Percentiles rank a stretch among this genome's conserved stretches.
These are phyloP conservation scores for Probosciger aterrimus DNA, from an alignment of 2,113 vertebrate genomes.

Conservation along the genomic window DNA sequence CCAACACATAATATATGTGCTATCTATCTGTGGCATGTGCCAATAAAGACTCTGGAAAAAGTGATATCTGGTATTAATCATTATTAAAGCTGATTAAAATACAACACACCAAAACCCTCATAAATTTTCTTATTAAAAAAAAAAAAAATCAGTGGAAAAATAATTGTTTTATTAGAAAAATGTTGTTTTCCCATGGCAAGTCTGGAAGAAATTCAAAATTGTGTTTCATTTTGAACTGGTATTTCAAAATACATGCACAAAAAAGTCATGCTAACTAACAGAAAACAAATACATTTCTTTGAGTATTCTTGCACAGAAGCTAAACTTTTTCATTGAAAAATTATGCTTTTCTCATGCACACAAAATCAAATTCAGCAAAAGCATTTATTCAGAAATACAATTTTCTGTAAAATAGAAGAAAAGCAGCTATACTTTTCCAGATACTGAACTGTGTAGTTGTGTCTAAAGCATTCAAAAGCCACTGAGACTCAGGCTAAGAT, in stretches of 20 bases:
- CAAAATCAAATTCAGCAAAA: background rate
- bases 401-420: background rate
- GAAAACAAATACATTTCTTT: background rate
- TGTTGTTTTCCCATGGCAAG: background rate
- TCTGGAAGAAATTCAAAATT: background rate
- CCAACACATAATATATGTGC: background rate
- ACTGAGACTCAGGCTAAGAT: background rate
- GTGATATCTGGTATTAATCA: constrained; percentile 34
- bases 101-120: background rate
- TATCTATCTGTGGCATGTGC: background rate
- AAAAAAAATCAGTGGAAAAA: background rate
- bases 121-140: background rate
- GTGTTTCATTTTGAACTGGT: background rate
- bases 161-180: background rate
- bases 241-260: background rate
- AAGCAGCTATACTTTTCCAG: background rate
- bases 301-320: background rate
- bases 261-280: background rate
- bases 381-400: background rate
- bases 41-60: background rate
- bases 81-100: constrained; percentile 5
- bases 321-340: background rate
- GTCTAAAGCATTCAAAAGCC: background rate
- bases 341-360: background rate
- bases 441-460: background rate